These are phyloP conservation scores for Apodemia duryi DNA, from an alignment of 2,888 invertebrate genomes.

Conservation along the genomic window DNA sequence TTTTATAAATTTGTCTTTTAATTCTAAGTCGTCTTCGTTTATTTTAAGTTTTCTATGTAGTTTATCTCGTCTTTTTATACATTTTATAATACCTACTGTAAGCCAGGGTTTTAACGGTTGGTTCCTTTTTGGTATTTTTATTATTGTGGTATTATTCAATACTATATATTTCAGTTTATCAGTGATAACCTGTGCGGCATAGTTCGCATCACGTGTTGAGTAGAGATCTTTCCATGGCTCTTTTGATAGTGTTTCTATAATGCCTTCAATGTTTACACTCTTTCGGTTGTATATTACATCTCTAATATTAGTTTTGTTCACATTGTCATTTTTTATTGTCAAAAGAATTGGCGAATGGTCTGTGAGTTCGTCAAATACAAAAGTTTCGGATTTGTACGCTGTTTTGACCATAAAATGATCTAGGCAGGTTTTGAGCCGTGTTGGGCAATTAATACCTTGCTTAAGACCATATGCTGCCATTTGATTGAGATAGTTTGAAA, in stretches of 20 bases:
- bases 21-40: background rate
- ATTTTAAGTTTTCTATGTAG: slow-evolving; percentile 14
- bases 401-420: background rate
- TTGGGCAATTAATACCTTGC: background rate
- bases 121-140: background rate
- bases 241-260: background rate
- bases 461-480: background rate
- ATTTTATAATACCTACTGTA: slow-evolving; percentile 13
- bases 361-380: slow-evolving; percentile 3
- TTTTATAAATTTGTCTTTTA: background rate
- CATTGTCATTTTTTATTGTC: background rate
- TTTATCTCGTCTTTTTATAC: slow-evolving; percentile 13
- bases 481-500: slow-evolving; percentile 16
- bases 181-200: background rate
- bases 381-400: background rate
- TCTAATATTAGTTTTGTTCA: background rate
- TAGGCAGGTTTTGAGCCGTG: background rate
- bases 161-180: background rate
- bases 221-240: background rate
- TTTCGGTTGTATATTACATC: background rate
- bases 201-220: background rate
- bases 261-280: background rate
- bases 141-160: background rate
- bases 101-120: slow-evolving; percentile 9
- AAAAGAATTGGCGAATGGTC: background rate